Evolutionary conservation across 2,888 invertebrate genomes (phyloP).

Genomic region (Agonopterix arenella): DNA sequence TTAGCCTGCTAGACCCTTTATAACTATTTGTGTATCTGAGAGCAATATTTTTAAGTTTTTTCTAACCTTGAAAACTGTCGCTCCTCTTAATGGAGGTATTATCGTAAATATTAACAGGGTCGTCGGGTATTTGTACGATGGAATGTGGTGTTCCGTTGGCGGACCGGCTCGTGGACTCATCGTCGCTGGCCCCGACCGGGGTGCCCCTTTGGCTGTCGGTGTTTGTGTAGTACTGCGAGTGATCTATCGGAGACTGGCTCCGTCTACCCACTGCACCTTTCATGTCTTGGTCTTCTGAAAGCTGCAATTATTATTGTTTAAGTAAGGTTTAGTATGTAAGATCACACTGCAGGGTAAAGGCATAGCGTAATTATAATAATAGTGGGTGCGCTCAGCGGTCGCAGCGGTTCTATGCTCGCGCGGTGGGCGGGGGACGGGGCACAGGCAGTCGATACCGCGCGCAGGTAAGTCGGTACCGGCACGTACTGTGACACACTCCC

Average conservation of each 20-base stretch:
- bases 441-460: too few relatives aligned
- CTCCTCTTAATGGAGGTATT: slow-evolving; percentile 57
- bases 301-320: slow-evolving; percentile 25
- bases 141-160: slow-evolving; percentile 81
- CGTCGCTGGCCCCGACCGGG: slow-evolving; percentile 70
- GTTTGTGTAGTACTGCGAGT: slow-evolving; percentile 44
- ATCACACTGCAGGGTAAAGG: too few relatives aligned
- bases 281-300: slow-evolving; percentile 70
- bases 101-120: slow-evolving; percentile 59
- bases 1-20: too few relatives aligned
- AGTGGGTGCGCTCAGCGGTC: too few relatives aligned
- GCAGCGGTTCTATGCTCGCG: too few relatives aligned
- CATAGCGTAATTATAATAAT: too few relatives aligned
- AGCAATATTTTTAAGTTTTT: too few relatives aligned
- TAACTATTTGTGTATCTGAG: too few relatives aligned
- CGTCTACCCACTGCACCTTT: slow-evolving; percentile 61
- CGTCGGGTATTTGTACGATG: slow-evolving; percentile 80
- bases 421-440: too few relatives aligned
- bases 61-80: slow-evolving; percentile 63
- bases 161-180: slow-evolving; percentile 61
- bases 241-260: slow-evolving; percentile 61
- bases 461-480: too few relatives aligned
- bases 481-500: too few relatives aligned
- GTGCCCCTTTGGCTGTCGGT: slow-evolving; percentile 57
- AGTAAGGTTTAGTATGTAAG: too few relatives aligned